These are phyloP conservation scores for Ganaspis sp. DNA, from an alignment of 1,140 invertebrate genomes.

Conservation along the genomic window DNA sequence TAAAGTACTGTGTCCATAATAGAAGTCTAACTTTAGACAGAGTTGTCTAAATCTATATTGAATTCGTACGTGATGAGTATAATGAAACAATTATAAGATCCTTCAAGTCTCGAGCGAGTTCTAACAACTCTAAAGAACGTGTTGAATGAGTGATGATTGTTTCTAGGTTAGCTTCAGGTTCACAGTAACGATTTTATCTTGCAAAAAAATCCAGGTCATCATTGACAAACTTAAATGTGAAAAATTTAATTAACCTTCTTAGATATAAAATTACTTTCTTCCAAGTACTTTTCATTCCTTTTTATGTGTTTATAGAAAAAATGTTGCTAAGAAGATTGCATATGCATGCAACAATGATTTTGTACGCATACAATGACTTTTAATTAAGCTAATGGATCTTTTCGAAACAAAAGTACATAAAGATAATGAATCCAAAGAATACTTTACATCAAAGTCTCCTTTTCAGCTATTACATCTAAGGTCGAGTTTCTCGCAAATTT, in stretches of 20 bases:
- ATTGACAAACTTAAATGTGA: neutral
- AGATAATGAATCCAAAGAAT: neutral
- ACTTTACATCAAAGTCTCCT: neutral
- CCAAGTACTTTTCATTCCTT: too few relatives aligned
- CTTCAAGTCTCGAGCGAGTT: neutral
- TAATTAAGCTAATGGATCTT: neutral
- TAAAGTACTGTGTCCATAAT: neutral
- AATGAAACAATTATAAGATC: slow-evolving; percentile 6
- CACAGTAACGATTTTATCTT: slow-evolving; percentile 26
- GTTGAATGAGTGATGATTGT: slow-evolving; percentile 23
- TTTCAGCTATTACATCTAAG: neutral
- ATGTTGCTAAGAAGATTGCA: too few relatives aligned
- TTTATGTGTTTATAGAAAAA: too few relatives aligned
- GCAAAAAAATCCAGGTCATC: neutral
- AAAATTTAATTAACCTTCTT: neutral
- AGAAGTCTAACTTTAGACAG: neutral
- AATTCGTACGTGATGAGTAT: slow-evolving; percentile 12
- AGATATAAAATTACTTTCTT: neutral
- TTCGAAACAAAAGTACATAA: neutral
- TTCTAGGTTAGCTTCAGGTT: slow-evolving; percentile 1
- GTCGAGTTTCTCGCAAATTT: neutral
- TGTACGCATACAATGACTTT: too few relatives aligned
- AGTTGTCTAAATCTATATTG: neutral
- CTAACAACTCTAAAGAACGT: neutral
- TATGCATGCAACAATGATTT: too few relatives aligned